Evolutionary conservation across 1,140 invertebrate species (phyloP).

Genomic region (Lepidostoma basale): DNA sequence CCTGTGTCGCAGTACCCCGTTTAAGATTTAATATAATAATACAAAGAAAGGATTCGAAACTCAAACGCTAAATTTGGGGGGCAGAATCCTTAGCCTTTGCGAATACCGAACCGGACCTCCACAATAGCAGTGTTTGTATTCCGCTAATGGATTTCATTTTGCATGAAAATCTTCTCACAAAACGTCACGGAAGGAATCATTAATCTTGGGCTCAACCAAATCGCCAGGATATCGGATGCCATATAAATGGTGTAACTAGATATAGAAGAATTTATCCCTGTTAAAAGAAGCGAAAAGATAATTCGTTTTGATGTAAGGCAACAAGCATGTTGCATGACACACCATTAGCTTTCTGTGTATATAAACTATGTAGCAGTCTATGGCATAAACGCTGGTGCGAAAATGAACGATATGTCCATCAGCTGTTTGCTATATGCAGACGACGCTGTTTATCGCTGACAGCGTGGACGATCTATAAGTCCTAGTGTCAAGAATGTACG

Average conservation of each 20-base stretch:
- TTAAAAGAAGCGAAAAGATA: not conserved
- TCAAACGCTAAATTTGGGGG: not conserved
- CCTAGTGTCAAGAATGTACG: no score
- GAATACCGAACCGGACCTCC: conserved; percentile 13
- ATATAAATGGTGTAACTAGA: not conserved
- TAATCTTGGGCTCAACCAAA: conserved; percentile 27
- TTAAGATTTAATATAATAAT: not conserved
- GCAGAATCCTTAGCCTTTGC: conserved; percentile 17
- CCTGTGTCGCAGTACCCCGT: conserved; percentile 1
- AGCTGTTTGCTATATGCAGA: no score
- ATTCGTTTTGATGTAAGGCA: no score
- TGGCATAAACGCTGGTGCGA: no score
- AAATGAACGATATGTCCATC: no score
- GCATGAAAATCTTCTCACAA: conserved; percentile 30
- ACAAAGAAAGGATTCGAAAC: conserved; percentile 16
- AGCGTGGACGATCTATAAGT: no score
- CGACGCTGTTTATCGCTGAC: no score
- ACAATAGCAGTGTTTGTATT: conserved; percentile 32
- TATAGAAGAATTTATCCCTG: no score
- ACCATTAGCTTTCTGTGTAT: no score
- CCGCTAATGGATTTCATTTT: conserved; percentile 24
- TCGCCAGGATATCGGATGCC: not conserved
- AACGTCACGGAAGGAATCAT: conserved; percentile 29
- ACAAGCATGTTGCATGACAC: no score
- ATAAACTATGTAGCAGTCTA: no score